phyloP scores from a whole-genome alignment of 2,888 invertebrate species.

The Aplocera efformata region DNA sequence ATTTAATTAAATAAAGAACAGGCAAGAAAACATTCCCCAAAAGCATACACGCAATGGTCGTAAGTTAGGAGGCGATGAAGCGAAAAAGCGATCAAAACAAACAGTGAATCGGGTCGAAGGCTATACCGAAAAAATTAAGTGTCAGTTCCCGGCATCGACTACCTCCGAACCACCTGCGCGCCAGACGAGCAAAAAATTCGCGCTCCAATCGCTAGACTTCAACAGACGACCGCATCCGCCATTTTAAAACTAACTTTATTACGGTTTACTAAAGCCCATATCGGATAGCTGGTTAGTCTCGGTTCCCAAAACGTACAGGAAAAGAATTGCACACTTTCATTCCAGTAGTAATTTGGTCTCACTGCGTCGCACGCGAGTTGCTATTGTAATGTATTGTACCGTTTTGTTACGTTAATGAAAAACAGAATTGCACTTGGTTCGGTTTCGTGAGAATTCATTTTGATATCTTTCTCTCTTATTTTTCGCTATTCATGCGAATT shows the following conservation, averaged over 20 bases:
- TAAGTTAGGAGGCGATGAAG: constrained; percentile 35
- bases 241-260: constrained; percentile 23
- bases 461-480: constrained; percentile 18
- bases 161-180: constrained; percentile 62
- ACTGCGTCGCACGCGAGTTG: constrained; percentile 32
- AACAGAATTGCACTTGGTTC: constrained; percentile 26
- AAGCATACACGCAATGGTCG: constrained; percentile 18
- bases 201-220: constrained; percentile 42
- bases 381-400: constrained; percentile 30
- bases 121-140: constrained; percentile 50
- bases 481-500: constrained; percentile 8
- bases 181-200: constrained; percentile 68
- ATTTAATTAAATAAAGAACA: constrained; percentile 11
- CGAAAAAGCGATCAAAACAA: constrained; percentile 56
- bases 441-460: constrained; percentile 22
- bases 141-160: constrained; percentile 39
- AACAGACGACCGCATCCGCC: constrained; percentile 22
- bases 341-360: constrained; percentile 34
- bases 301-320: constrained; percentile 41
- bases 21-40: constrained; percentile 12
- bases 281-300: constrained; percentile 15
- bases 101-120: constrained; percentile 54
- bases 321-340: constrained; percentile 47
- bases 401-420: constrained; percentile 35
- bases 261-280: constrained; percentile 4